Conservation (phyloP, 2,797 vertebrate genomes). For the Buphagus erythrorhynchus region DNA sequence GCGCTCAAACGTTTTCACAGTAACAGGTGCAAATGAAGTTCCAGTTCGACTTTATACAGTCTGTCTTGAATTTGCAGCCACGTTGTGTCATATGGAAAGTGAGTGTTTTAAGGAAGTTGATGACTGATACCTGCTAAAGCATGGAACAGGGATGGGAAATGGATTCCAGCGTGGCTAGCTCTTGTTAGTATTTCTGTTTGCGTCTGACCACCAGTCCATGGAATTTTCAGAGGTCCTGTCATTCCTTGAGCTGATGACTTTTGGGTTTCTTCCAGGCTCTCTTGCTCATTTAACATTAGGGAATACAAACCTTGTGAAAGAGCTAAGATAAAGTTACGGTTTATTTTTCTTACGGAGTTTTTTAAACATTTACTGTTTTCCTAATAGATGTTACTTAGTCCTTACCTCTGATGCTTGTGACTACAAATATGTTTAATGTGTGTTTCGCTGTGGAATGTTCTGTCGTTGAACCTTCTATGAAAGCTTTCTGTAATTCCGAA, state of each 20-base stretch:
- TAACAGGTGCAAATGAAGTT: slow-evolving; percentile 75
- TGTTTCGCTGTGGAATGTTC: background rate
- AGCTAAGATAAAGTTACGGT: background rate
- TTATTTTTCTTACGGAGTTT: background rate
- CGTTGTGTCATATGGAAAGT: background rate
- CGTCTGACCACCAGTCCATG: slow-evolving; percentile 50
- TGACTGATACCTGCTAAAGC: slow-evolving; percentile 7
- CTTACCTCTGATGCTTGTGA: background rate
- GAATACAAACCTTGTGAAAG: slow-evolving; percentile 10
- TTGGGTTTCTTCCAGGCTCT: slow-evolving; percentile 56
- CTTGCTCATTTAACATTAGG: background rate
- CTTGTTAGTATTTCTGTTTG: slow-evolving; percentile 61
- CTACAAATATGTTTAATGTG: background rate
- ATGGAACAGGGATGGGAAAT: slow-evolving; percentile 1
- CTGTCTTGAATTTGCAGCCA: slow-evolving; percentile 49
- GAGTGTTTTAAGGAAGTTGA: slow-evolving; percentile 20
- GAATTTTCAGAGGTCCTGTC: slow-evolving; percentile 68
- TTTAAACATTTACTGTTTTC: background rate
- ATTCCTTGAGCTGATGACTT: slow-evolving; percentile 46
- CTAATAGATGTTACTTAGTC: background rate
- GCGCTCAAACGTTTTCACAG: slow-evolving; percentile 34
- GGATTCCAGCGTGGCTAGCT: slow-evolving; percentile 14
- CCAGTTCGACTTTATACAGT: background rate
- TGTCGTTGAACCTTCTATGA: background rate
- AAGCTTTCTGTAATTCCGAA: background rate